Conservation (phyloP, 37 sponge, comb jelly and placozoan species). For the Eunapius fragilis region DNA sequence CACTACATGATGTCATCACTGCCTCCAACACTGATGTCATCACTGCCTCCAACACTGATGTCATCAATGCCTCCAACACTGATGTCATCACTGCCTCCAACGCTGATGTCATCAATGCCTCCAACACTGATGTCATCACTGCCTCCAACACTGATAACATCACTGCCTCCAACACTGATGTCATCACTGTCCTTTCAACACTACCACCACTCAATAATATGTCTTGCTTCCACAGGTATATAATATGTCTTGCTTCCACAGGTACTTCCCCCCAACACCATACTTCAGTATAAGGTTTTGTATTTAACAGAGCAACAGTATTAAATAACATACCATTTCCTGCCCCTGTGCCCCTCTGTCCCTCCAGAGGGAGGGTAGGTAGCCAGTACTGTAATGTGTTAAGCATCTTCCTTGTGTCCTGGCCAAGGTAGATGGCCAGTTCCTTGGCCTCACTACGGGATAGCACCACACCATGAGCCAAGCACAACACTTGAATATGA, state of each 20-base stretch:
- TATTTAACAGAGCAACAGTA: not conserved
- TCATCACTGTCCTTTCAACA: too few species aligned
- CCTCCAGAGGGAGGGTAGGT: not conserved
- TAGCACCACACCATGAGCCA: constrained; percentile 1
- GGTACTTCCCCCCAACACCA: not conserved
- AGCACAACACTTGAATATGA: not conserved
- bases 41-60: too few species aligned
- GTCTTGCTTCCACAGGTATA: too few species aligned
- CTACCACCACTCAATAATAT: too few species aligned
- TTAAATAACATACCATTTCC: not conserved
- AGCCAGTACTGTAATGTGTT: constrained; percentile 14
- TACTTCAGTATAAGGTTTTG: not conserved
- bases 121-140: too few species aligned
- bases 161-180: too few species aligned
- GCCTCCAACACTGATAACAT: too few species aligned
- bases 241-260: not conserved
- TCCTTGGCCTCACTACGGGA: not conserved
- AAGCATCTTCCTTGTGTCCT: constrained; percentile 2
- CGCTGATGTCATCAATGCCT: too few species aligned
- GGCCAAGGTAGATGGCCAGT: not conserved
- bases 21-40: too few species aligned
- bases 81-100: too few species aligned
- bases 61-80: too few species aligned
- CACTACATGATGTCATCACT: too few species aligned
- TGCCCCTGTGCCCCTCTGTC: not conserved